Conservation (phyloP, 2,888 invertebrate species). For the Lysandra bellargus region DNA sequence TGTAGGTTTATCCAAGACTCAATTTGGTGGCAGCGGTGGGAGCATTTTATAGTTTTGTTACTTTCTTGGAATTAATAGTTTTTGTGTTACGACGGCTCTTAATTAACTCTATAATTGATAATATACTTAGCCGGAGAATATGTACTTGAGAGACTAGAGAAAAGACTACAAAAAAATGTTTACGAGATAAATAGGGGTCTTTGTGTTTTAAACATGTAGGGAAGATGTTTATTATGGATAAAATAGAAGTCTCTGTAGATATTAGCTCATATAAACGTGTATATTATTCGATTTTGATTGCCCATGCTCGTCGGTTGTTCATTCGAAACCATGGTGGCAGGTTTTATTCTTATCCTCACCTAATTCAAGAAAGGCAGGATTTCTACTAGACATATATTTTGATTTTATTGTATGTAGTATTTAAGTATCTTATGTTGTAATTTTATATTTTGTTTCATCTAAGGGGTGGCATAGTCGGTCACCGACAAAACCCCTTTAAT, state of each 20-base stretch:
- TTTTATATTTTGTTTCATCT: no score
- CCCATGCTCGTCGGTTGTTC: neutral
- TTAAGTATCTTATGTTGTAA: no score
- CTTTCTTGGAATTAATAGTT: slow-evolving; percentile 21
- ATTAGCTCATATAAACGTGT: neutral
- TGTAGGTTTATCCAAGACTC: slow-evolving; percentile 27
- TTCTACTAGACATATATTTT: no score
- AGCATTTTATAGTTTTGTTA: slow-evolving; percentile 15
- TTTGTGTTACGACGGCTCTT: slow-evolving; percentile 1
- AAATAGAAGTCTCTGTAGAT: neutral
- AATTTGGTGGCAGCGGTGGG: slow-evolving; percentile 25
- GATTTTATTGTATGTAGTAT: no score
- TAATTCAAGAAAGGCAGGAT: no score
- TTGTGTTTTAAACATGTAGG: no score
- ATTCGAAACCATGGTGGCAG: no score
- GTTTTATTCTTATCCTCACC: no score
- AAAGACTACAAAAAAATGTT: neutral
- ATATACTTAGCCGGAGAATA: neutral
- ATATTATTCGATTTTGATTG: neutral
- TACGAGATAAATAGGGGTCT: neutral
- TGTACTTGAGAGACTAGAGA: neutral
- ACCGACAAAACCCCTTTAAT: no score
- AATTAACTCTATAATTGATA: slow-evolving; percentile 5
- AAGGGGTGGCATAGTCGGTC: no score
- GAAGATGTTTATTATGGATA: no score